Percentiles rank a stretch among this genome's conserved stretches.
Evolutionary conservation across 2,113 vertebrate species (phyloP).

Genomic region (Gambusia holbrooki): DNA sequence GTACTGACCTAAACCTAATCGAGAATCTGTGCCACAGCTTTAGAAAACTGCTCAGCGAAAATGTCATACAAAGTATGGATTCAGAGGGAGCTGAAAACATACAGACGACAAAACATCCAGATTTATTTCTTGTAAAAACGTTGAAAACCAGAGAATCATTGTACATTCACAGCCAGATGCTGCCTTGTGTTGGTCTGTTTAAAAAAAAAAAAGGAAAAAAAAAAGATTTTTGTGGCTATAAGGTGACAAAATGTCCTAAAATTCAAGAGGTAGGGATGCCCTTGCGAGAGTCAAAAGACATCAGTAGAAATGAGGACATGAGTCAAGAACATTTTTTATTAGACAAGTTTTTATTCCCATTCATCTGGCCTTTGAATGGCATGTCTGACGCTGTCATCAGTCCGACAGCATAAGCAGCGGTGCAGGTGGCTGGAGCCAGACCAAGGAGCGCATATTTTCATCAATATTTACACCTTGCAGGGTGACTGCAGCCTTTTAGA

Average conservation of each 20-base stretch:
- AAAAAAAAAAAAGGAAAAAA: no score
- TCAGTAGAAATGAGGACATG: conserved; percentile 16
- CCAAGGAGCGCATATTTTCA: conserved; percentile 37
- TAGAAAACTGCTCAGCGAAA: no score
- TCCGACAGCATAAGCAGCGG: conserved; percentile 35
- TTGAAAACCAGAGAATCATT: no score
- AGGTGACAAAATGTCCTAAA: neutral
- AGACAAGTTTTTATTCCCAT: conserved; percentile 72
- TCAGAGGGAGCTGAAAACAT: no score
- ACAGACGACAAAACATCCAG: no score
- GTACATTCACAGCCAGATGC: neutral
- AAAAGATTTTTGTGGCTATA: neutral
- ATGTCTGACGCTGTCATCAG: conserved; percentile 30
- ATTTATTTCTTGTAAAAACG: no score
- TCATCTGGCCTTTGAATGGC: conserved; percentile 52
- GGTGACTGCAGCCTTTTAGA: conserved; percentile 34
- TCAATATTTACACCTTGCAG: conserved; percentile 33
- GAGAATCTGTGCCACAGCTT: no score
- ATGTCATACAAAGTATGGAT: no score
- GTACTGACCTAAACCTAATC: no score
- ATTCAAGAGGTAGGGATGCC: neutral
- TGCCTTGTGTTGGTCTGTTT: neutral
- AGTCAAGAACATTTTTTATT: conserved; percentile 23
- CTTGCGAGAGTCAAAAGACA: neutral
- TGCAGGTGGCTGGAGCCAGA: conserved; percentile 40